Base-by-base conservation (phyloP, 2,797 vertebrate species). In the Ptychobarbus kaznakovi region DNA sequence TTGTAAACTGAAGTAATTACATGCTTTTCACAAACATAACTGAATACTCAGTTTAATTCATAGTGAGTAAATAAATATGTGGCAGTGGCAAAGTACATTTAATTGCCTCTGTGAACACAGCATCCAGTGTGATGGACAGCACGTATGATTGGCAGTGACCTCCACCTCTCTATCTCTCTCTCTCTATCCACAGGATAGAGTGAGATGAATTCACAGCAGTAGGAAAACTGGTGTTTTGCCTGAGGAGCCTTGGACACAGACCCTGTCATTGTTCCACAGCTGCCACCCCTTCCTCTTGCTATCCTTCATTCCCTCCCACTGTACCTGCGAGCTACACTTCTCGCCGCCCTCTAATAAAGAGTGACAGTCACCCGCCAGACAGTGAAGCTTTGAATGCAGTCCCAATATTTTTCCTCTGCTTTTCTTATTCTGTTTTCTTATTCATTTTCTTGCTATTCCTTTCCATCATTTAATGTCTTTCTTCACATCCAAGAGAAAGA, bases 231-330 rank as follows among this genome's bases (percentile, higher is more conserved):
- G 86, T 89, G 84, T 89, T 89, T 28, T 84, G 88, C 88, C 87
- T 82, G 82, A 86, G 88, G 93, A 89, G 88, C 86, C 86, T 89
- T 90, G 94, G 94, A 94, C 92, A 93, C 91, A 92, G 92, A 94
- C 92, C 93, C 94, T 94, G 94, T 94, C 94, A 93, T 93, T 95
- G 94, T 95, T 93, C 93, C 94, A 94, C 94, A 95, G 94, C 94
- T 94, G 94, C 92, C 93, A 89, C 86, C 82, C 89, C 83, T 65
- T 61, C 66, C 65, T 70, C 40, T 74, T 74, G n/a, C 65, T 46
- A 70, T 56, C 72, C 65, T 51, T 82, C 40, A 42, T 51, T 81
- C 72, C 51, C 68, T 61, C 92, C 91, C 83, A 90, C 91, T 90
- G 92, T 92, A 95, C 94, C 95, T 95, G 89, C 89, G 92, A 94